Evolutionary conservation across 2,797 vertebrate species (phyloP), one percentile per base, ranked within the genome.

Genomic region (Labroides dimidiatus): DNA sequence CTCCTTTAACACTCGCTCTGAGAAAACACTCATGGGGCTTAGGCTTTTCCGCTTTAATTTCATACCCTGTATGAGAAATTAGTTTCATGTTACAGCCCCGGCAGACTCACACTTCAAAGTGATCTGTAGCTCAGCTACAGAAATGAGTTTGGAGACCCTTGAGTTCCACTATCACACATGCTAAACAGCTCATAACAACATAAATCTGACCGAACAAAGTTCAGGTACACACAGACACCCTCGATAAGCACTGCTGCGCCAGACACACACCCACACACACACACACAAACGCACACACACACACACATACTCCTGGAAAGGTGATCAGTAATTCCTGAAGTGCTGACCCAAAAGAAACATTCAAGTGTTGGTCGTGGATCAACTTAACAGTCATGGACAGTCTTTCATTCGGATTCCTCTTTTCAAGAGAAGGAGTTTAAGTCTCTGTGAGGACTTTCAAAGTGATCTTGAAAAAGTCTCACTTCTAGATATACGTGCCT

Each of bases 41-140:
- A n/a, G 10, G n/a, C 51, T 65, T 79, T 89, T 78, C 65, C 30
- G 61, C 51, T 78, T 84, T 73, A 48, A 74, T 81, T 81, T 77
- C 78, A 82, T 76, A 60, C 55, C 75, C 67, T 24, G 23, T 67
- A 78, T 70, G 76, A 85, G 76, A 60, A 78, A 84, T 88, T 57
- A 80, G 64, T 75, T 64, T 84, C 58, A 50, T 0, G 12, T 81
- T 75, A 69, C 80, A 59, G 70, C 43, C 36, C 56, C 17, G 21
- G 53, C 54, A 63, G 53, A 79, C 62, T 58, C 6, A 77, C 47
- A 50, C 50, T 80, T 84, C 80, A 72, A 78, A 76, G 71, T 78
- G 64, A 62, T 72, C 83, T 78, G 77, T 53, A 48, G 50, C 36
- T 19, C 30, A 53, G 68, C 33, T 2, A 23, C 53, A 15, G 39